Base-by-base conservation (phyloP, 2,888 invertebrate species). In the Altica lythri region DNA sequence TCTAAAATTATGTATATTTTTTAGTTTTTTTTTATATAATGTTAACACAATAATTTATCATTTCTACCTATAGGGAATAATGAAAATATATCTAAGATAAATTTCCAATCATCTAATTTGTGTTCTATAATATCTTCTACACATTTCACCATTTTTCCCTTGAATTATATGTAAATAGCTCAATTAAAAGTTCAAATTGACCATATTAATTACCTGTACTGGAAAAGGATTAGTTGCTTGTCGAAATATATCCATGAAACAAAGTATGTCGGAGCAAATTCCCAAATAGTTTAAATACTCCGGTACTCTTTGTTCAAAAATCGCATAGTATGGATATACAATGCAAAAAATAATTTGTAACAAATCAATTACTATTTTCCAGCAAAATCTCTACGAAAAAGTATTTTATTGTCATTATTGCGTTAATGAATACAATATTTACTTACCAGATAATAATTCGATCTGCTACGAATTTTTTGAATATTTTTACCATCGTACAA, bases 291-390 rank as follows among this genome's bases (percentile, higher is more conserved):
- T 75, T 30, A 79, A 69, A 53, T 77, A 78, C 2, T 61, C 62
- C 0, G 80, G 77, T 66, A 81, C 80, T 1, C 45, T 42, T 61
- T 79, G 74, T 53, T 70, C 63, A 53, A 78, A 78, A 10, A 79
- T 78, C 29, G 80, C 79, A 46, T 74, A 79, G 63, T 80, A 81
- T 1, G 81, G 81, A 65, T 79, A 81, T 1, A 76, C 60, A 9
- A 80, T 55, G 57, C 78, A 78, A 17, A 81, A 72, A 40, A 77
- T 77, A 13, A 77, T 68, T 17, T 80, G 78, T 14, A 79, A 65
- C 4, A 68, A 48, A 1, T 80, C 70, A 72, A 81, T 79, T 40
- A 76, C 75, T 13, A 75, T 53, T 59, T 80, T 77, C 82, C 82
- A 82, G n/a, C n/a, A n/a, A n/a, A n/a, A n/a, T n/a, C n/a, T n/a